These are phyloP conservation scores for Propithecus deckenii DNA, from an alignment of 2,797 vertebrate species.

Conservation along the genomic window DNA sequence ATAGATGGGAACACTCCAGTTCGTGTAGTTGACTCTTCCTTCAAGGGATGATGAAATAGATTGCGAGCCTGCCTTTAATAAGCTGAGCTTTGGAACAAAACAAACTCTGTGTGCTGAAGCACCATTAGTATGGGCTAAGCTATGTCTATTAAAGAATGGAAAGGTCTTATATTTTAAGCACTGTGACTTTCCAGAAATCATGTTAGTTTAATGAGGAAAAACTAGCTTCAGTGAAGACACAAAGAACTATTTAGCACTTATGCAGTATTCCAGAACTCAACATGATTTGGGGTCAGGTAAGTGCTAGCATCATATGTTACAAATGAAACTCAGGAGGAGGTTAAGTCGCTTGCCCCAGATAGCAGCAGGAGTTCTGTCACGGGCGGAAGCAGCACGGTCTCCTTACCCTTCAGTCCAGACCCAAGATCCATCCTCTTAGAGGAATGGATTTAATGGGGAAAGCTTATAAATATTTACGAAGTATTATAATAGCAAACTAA, in stretches of 20 bases:
- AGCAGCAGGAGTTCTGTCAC: not conserved
- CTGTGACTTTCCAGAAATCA: not conserved
- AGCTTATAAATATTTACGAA: constrained; percentile 8
- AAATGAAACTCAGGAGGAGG: not conserved
- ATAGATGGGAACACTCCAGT: not conserved
- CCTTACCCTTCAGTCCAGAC: not conserved
- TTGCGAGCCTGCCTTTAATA: not conserved
- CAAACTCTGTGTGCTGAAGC: not conserved
- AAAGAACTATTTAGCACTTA: not conserved
- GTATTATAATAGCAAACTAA: not conserved
- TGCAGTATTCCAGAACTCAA: not conserved
- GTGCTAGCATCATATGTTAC: not conserved
- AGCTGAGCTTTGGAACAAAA: not conserved
- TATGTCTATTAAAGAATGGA: not conserved
- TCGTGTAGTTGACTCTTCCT: not conserved
- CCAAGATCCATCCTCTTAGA: not conserved
- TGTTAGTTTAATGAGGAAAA: not conserved
- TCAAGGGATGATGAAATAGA: not conserved
- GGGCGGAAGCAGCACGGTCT: not conserved
- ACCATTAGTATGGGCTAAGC: not conserved
- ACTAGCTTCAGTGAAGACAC: not conserved
- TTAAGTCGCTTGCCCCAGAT: not conserved
- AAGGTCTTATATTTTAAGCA: not conserved
- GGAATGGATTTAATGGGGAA: not conserved
- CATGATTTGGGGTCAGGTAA: not conserved